Evolutionary conservation across 2,888 invertebrate genomes (phyloP).

Genomic region (Tipula lateralis): DNA sequence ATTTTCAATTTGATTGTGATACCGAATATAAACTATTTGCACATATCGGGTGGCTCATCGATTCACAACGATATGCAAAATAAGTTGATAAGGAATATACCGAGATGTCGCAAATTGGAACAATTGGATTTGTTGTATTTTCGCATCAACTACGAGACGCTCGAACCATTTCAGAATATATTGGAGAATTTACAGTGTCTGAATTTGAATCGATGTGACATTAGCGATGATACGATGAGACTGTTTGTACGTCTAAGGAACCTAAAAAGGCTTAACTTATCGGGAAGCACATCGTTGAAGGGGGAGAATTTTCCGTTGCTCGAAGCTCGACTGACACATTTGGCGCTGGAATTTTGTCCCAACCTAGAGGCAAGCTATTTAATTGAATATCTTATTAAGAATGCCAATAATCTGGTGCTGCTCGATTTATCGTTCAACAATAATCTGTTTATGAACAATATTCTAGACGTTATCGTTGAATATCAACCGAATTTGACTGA

Average conservation of each 20-base stretch:
- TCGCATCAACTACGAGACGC: neutral
- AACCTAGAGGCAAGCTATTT: neutral
- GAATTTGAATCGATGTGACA: neutral
- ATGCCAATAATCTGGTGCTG: neutral
- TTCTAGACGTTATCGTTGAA: neutral
- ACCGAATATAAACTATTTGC: neutral
- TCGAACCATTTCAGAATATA: neutral
- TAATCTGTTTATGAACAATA: neutral
- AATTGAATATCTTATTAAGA: neutral
- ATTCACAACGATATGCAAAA: neutral
- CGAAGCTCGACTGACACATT: neutral
- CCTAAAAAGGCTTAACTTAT: neutral
- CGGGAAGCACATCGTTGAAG: neutral
- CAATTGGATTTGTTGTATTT: neutral
- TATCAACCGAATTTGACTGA: neutral
- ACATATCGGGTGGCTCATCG: neutral
- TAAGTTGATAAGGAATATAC: neutral
- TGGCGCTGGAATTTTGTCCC: conserved; percentile 15
- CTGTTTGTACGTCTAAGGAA: neutral
- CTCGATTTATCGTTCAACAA: neutral
- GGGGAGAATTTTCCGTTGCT: neutral
- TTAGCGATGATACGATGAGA: neutral
- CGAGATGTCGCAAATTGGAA: neutral
- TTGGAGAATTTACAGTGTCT: neutral
- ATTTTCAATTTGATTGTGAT: conserved; percentile 19